phyloP scores from a whole-genome alignment of 2,113 vertebrate species.

The Dipodomys spectabilis region DNA sequence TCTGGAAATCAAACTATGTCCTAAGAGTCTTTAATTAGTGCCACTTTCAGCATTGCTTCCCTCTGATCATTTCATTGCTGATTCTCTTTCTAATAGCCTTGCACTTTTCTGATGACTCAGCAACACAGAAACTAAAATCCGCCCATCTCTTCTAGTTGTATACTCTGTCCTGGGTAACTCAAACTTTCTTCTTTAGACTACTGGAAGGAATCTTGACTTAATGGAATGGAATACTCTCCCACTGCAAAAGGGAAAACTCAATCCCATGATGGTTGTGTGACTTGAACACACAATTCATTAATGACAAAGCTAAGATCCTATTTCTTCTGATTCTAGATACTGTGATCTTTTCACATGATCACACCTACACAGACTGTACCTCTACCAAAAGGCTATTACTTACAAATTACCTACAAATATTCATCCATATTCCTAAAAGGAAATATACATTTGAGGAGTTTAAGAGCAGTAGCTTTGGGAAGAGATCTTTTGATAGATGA shows the following conservation, averaged over 20 bases:
- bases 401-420: neutral
- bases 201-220: neutral
- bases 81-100: neutral
- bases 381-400: neutral
- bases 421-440: neutral
- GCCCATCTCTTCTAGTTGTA: neutral
- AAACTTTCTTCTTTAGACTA: neutral
- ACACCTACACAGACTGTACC: too few species aligned
- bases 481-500: neutral
- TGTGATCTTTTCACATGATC: neutral
- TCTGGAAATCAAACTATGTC: neutral
- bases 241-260: neutral
- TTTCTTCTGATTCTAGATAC: neutral
- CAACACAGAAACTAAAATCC: neutral
- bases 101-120: neutral
- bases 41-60: neutral
- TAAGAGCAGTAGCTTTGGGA: neutral
- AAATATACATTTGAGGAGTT: neutral
- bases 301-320: neutral
- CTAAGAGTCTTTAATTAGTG: neutral
- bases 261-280: neutral
- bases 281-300: neutral
- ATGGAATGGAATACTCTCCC: accelerated
- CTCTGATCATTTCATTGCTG: neutral
- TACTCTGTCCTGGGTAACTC: neutral